Conservation (phyloP, 2,888 invertebrate species). For the Synergus laeviventris region DNA sequence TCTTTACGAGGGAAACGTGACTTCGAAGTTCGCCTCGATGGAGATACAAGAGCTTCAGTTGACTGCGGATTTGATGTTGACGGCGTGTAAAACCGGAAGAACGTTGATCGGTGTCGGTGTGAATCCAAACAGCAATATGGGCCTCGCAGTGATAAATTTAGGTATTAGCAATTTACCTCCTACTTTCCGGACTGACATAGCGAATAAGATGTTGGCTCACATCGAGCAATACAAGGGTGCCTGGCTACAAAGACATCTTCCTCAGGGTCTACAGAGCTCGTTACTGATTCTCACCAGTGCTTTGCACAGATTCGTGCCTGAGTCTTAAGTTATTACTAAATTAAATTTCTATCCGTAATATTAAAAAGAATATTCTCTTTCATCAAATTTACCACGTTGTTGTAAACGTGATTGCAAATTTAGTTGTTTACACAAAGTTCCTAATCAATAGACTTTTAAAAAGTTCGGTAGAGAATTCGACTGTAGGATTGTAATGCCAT, state of each 20-base stretch:
- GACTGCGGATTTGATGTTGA: constrained; percentile 80
- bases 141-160: constrained; percentile 79
- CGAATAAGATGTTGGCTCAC: constrained; percentile 79
- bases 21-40: constrained; percentile 75
- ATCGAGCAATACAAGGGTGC: constrained; percentile 78
- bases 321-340: constrained; percentile 57
- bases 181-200: constrained; percentile 81
- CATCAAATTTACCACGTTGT: neutral
- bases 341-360: neutral
- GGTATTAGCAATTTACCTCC: constrained; percentile 81
- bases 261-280: constrained; percentile 78
- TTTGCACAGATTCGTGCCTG: constrained; percentile 77
- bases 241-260: constrained; percentile 78
- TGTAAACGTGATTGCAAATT: constrained; percentile 13
- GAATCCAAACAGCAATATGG: constrained; percentile 79
- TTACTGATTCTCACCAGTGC: constrained; percentile 77
- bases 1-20: constrained; percentile 73
- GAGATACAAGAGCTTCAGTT: constrained; percentile 79
- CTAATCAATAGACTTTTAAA: constrained; percentile 10
- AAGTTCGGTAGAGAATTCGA: neutral
- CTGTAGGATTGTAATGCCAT: neutral
- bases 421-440: constrained; percentile 18
- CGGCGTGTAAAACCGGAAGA: constrained; percentile 79
- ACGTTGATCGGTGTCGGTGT: constrained; percentile 78
- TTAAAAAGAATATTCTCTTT: neutral